These are phyloP conservation scores for Gopherus evgoodei DNA, from an alignment of 2,113 vertebrate species.

Conservation along the genomic window DNA sequence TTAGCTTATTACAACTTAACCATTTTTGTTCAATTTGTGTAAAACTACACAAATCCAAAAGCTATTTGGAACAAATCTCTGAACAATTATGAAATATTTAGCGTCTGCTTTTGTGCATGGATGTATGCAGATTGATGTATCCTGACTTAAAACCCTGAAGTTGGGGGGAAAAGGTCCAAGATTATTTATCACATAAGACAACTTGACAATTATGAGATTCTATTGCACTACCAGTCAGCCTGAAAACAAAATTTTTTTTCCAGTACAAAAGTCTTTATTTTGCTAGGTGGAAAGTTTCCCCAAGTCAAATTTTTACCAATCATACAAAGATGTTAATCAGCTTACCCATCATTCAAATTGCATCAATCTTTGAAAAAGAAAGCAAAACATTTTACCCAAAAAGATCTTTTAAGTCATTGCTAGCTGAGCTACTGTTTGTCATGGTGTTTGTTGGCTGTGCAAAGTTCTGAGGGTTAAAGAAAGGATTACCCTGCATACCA, in stretches of 20 bases:
- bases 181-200: background rate
- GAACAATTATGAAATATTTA: background rate
- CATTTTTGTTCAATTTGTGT: background rate
- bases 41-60: background rate
- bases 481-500: constrained; percentile 95
- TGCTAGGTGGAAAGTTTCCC: constrained; percentile 41
- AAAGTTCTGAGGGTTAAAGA: constrained; percentile 97
- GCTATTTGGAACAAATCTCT: background rate
- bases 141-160: constrained; percentile 18
- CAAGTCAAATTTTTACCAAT: constrained; percentile 54
- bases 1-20: background rate
- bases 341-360: constrained; percentile 74
- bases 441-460: constrained; percentile 87
- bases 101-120: background rate
- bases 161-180: background rate
- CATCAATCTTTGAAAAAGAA: constrained; percentile 44
- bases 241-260: constrained; percentile 50
- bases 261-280: constrained; percentile 32
- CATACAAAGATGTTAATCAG: constrained; percentile 69
- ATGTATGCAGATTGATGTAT: background rate
- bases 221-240: constrained; percentile 46
- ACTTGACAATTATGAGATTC: constrained; percentile 32
- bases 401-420: constrained; percentile 96
- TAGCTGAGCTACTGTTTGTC: constrained; percentile 89
- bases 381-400: constrained; percentile 85